Percentiles rank a stretch among this genome's conserved stretches.
These are phyloP conservation scores for Limnephilus auricula DNA, from an alignment of 2,888 invertebrate genomes.

Conservation along the genomic window DNA sequence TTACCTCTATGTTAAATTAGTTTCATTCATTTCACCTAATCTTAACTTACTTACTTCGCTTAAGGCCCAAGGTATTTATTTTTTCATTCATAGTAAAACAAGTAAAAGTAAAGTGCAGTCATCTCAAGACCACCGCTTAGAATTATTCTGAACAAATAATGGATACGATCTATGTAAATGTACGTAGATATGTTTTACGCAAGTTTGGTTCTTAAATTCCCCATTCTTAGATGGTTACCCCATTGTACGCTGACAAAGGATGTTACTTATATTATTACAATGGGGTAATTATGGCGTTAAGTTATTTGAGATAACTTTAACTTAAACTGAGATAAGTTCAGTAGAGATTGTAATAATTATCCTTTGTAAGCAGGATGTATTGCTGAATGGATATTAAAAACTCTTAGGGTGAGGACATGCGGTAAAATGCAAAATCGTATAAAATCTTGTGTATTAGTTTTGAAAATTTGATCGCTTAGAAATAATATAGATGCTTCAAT, in stretches of 20 bases:
- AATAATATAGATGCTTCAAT: too few relatives aligned
- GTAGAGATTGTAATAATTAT: neutral
- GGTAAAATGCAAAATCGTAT: too few relatives aligned
- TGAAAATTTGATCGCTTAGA: too few relatives aligned
- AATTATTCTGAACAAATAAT: neutral
- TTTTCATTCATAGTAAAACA: neutral
- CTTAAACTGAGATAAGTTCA: neutral
- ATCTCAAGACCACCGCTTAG: neutral
- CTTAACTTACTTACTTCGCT: neutral
- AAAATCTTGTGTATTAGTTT: too few relatives aligned
- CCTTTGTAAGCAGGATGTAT: neutral
- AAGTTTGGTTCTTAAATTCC: neutral
- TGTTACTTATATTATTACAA: neutral
- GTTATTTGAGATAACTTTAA: neutral
- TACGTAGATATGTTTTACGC: neutral
- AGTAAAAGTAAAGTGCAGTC: neutral
- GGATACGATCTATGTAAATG: neutral
- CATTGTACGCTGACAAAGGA: neutral
- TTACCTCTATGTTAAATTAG: too few relatives aligned
- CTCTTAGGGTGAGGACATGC: too few relatives aligned
- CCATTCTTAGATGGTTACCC: neutral
- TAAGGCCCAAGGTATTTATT: neutral
- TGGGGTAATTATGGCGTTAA: constrained; percentile 19
- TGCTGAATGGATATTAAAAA: neutral
- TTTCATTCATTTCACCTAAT: too few relatives aligned